phyloP scores from a whole-genome alignment of 2,888 invertebrate species.

The Hipparchia sbordonii region DNA sequence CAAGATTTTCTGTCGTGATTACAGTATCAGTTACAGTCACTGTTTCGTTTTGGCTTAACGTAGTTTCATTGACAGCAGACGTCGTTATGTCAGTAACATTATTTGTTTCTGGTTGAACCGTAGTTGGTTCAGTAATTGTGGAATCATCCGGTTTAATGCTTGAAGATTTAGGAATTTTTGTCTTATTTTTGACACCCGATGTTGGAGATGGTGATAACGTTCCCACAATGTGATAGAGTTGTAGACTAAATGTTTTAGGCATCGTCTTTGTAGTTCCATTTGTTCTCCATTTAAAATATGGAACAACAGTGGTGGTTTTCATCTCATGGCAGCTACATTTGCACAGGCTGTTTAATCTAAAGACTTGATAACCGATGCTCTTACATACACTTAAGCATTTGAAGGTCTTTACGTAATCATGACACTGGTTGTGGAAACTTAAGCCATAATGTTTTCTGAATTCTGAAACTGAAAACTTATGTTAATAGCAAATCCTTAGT shows the following conservation, averaged over 20 bases:
- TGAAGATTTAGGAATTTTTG: background rate
- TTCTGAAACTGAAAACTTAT: slow-evolving; percentile 42
- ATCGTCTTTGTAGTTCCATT: slow-evolving; percentile 57
- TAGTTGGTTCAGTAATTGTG: background rate
- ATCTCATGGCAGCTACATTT: slow-evolving; percentile 65
- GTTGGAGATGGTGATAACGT: slow-evolving; percentile 52
- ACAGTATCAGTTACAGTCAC: slow-evolving; percentile 2
- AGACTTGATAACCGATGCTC: slow-evolving; percentile 62
- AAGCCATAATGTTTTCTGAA: slow-evolving; percentile 65
- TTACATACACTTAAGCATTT: slow-evolving; percentile 68
- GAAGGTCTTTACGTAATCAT: slow-evolving; percentile 56
- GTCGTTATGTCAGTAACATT: background rate
- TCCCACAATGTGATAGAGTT: slow-evolving; percentile 60
- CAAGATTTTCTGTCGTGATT: too few relatives aligned
- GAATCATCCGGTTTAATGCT: background rate
- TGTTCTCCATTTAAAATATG: slow-evolving; percentile 64
- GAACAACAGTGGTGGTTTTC: slow-evolving; percentile 58
- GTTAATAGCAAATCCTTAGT: background rate
- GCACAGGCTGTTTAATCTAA: slow-evolving; percentile 56
- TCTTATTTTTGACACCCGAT: slow-evolving; percentile 3
- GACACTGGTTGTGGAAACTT: slow-evolving; percentile 55
- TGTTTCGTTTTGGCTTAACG: background rate
- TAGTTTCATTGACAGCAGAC: background rate
- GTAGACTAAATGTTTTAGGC: slow-evolving; percentile 55
- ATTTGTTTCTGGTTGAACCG: background rate